These are phyloP conservation scores for Gastrophryne carolinensis DNA, from an alignment of 2,797 vertebrate species.

Conservation along the genomic window DNA sequence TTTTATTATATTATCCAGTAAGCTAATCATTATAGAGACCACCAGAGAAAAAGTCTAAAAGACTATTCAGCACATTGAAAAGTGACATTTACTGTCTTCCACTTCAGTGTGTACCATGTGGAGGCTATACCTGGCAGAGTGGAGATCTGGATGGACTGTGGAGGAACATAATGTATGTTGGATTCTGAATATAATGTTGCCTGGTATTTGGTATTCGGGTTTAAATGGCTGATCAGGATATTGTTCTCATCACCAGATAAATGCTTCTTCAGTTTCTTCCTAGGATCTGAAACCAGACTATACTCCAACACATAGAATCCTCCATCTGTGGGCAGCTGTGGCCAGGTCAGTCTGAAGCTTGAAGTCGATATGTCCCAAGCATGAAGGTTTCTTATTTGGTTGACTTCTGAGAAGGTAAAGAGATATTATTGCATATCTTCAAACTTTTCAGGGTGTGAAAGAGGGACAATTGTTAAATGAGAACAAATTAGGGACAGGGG, in stretches of 20 bases:
- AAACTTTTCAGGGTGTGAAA: no score
- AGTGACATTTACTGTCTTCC: no score
- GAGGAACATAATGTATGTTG: conserved; percentile 70
- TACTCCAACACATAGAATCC: neutral
- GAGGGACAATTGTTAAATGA: no score
- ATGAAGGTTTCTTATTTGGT: neutral
- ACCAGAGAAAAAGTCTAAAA: no score
- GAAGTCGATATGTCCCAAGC: neutral
- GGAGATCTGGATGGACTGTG: conserved; percentile 76
- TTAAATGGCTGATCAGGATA: conserved; percentile 68
- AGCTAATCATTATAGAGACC: no score
- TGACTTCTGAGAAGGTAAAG: neutral
- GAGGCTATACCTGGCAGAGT: conserved; percentile 84
- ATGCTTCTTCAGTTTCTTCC: neutral
- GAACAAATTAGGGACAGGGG: no score
- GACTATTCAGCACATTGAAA: no score
- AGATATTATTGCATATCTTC: neutral
- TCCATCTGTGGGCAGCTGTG: neutral
- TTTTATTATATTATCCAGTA: no score
- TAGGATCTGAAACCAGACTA: neutral
- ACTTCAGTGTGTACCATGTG: no score
- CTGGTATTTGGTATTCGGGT: conserved; percentile 80
- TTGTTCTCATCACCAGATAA: conserved; percentile 67
- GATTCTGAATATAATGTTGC: conserved; percentile 81
- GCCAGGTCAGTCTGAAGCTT: neutral